Conservation (phyloP, 35 echinoderm and acorn worm genomes). For the Ophiothrix spiculata region DNA sequence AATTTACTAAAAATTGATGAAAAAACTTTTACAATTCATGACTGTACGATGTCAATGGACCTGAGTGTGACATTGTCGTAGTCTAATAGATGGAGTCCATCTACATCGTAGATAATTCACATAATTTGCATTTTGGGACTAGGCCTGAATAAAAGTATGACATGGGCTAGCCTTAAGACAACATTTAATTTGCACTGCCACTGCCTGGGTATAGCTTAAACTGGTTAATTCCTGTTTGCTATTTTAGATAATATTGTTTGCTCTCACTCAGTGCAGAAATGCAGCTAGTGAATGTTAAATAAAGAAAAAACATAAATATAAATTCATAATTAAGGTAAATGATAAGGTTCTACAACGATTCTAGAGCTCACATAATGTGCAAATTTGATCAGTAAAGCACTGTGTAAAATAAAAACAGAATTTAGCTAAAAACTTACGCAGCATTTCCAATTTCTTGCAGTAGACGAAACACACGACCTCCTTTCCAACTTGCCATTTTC, state of each 20-base stretch:
- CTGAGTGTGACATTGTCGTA: no score
- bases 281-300: not conserved
- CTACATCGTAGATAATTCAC: no score
- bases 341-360: not conserved
- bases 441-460: slow-evolving; percentile 69
- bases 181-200: no score
- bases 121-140: no score
- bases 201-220: no score
- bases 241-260: not conserved
- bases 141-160: no score
- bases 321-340: not conserved
- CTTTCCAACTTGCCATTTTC: slow-evolving; percentile 16
- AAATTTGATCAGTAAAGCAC: not conserved
- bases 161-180: no score
- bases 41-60: no score
- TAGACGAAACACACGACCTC: slow-evolving; percentile 27
- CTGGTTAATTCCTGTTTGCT: not conserved
- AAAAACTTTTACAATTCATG: no score
- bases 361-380: no score
- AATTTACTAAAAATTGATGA: no score
- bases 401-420: not conserved
- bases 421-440: slow-evolving; percentile 42
- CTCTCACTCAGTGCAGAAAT: not conserved
- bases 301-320: not conserved
- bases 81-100: no score